These are phyloP conservation scores for Babyrousa celebensis DNA, from an alignment of 2,797 vertebrate genomes.

Conservation along the genomic window DNA sequence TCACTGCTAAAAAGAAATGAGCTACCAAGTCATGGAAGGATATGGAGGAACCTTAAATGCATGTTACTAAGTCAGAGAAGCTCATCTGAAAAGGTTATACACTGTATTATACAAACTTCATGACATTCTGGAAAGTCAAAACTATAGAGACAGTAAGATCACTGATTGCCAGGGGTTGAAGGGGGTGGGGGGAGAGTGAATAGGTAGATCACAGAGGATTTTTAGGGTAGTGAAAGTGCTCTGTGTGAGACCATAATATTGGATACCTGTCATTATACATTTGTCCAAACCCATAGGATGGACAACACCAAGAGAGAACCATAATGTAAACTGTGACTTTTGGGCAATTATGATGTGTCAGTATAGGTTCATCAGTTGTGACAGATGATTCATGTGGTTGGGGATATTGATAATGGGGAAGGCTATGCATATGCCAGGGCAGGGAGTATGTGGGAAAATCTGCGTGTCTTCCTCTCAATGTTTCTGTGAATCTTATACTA, in stretches of 20 bases:
- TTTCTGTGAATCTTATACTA: not conserved
- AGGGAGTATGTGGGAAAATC: not conserved
- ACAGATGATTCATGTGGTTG: not conserved
- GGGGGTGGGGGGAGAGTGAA: not conserved
- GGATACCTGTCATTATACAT: not conserved
- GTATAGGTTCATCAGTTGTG: not conserved
- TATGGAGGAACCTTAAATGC: not conserved
- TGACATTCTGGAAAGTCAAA: not conserved
- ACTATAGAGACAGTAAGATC: not conserved
- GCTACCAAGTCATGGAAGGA: not conserved
- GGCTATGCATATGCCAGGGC: not conserved
- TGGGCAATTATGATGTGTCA: not conserved
- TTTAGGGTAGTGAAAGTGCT: not conserved
- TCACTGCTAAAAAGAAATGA: slow-evolving; percentile 1
- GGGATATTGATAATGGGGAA: not conserved
- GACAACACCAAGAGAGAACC: not conserved
- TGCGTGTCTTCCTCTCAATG: not conserved
- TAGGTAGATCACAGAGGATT: not conserved
- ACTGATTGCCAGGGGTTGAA: not conserved
- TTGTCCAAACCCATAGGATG: not conserved
- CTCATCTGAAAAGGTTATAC: not conserved
- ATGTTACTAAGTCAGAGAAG: not conserved
- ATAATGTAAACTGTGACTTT: not conserved
- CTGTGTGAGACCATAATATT: not conserved
- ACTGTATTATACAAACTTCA: not conserved